A percentile compares a stretch with the other conserved stretches of the same genome.
phyloP scores from a whole-genome alignment of 1,140 invertebrate species.

The Bombyx mandarina region DNA sequence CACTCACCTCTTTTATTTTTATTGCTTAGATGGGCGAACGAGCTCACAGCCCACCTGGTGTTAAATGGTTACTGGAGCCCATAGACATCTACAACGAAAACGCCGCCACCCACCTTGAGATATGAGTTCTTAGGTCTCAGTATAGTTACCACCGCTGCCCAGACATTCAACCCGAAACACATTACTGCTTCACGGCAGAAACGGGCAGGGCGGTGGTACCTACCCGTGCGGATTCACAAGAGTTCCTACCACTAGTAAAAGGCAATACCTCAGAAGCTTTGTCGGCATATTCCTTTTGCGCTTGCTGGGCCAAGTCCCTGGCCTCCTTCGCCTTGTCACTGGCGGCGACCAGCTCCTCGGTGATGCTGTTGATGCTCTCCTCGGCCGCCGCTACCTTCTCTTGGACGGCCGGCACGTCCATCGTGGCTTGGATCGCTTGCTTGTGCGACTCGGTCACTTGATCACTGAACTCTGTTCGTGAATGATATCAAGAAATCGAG shows the following conservation, averaged over 20 bases:
- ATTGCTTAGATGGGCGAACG: no score
- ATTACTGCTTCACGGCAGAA: no score
- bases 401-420: constrained; percentile 82
- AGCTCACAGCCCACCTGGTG: no score
- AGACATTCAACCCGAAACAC: no score
- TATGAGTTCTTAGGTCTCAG: no score
- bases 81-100: no score
- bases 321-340: constrained; percentile 85
- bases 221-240: no score
- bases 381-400: constrained; percentile 70
- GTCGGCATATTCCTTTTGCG: constrained; percentile 80
- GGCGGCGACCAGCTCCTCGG: constrained; percentile 78
- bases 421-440: constrained; percentile 80
- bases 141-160: no score
- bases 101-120: no score
- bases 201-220: no score
- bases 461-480: constrained; percentile 85
- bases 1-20: no score
- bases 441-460: constrained; percentile 86
- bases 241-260: not conserved
- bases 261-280: constrained; percentile 78
- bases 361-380: constrained; percentile 74
- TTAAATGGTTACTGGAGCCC: no score
- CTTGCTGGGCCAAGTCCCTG: constrained; percentile 81
- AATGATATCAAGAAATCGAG: not conserved